A percentile compares a stretch with the other conserved stretches of the same genome.
Conservation (phyloP, 1,140 invertebrate species). For the Bombus waltoni region DNA sequence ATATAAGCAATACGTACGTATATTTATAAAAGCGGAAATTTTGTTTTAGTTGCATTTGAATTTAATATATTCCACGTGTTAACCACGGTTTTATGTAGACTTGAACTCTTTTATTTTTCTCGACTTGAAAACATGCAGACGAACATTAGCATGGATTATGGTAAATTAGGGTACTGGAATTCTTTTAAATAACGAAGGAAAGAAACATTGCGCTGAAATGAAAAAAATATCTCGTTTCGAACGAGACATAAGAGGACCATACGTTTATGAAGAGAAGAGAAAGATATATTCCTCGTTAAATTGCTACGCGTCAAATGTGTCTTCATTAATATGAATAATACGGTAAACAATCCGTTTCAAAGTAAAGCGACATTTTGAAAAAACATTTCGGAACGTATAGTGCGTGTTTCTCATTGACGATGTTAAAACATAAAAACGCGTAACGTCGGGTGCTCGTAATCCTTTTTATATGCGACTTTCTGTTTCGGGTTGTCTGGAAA, state of each 20-base stretch:
- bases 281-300: background rate
- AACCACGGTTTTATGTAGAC: background rate
- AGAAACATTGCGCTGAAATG: background rate
- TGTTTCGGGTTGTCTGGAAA: background rate
- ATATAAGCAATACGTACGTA: background rate
- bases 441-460: constrained; percentile 9
- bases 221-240: background rate
- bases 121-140: background rate
- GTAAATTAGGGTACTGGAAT: background rate
- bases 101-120: background rate
- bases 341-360: too few species aligned
- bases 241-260: background rate
- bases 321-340: background rate
- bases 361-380: background rate
- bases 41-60: background rate
- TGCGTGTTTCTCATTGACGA: background rate
- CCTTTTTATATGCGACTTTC: constrained; percentile 19
- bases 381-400: background rate
- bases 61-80: background rate
- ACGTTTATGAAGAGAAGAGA: background rate
- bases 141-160: background rate
- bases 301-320: background rate
- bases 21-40: background rate
- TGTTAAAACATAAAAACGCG: constrained; percentile 16
- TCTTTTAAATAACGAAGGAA: background rate